Evolutionary conservation across 2,113 vertebrate genomes (phyloP), one percentile per base, ranked within the genome.

Genomic region (Speoplatyrhinus poulsoni): DNA sequence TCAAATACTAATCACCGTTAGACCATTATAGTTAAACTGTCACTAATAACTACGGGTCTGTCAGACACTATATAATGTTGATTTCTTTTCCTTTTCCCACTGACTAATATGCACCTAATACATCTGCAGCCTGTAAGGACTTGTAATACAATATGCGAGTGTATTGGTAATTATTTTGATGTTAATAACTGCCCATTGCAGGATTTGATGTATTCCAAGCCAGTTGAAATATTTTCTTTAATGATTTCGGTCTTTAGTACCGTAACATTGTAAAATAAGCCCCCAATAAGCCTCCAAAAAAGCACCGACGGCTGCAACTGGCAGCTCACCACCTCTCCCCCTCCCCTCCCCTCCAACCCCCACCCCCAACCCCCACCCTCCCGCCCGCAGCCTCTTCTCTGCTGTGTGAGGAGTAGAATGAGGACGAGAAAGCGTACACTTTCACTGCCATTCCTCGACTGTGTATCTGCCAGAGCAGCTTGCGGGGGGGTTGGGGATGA

Each of bases 391-490:
- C 72, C 68, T 75, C 72, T 62, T 73, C 70, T 86, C 81, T 79
- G 49, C 9, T 41, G 36, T 72, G 67, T 72, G 67, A 73, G 83
- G 84, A 69, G 77, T 76, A 81, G 79, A 84, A 84, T 73, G 70
- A 64, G 76, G 78, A 79, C 50, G 76, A 85, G 77, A 67, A 78
- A 60, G 73, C 71, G 46, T 76, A 73, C 72, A 75, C 86, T 82
- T 84, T 88, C 7, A 26, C 69, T 70, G 62, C 77, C 83, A 70
- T 76, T 72, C 69, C 73, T 68, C 62, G 84, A 72, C 73, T 62
- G 65, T 80, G 68, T 87, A 82, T 90, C 86, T 82, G 87, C 82
- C 81, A 80, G 81, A 88, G 81, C 79, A 83, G 89, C 89, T 84
- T 84, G 89, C 86, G 26, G 26, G 26, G 26, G 26, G 26, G 26